Evolutionary conservation across 2,888 invertebrate genomes (phyloP), one percentile per base, ranked within the genome.

Genomic region (Cryptocheilus praepositus): DNA sequence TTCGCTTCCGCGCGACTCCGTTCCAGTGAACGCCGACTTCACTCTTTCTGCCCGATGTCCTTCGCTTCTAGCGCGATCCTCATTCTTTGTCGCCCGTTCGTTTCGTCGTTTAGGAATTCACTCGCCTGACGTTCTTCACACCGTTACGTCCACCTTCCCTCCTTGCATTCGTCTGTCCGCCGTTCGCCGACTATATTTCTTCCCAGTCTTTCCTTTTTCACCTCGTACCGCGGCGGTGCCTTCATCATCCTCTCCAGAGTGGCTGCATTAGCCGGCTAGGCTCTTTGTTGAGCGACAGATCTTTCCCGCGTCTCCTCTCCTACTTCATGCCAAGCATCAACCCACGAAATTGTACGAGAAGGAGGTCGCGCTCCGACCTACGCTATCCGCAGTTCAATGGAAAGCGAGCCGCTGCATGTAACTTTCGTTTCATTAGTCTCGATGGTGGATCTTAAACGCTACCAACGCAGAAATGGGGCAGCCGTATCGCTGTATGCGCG

Each of bases 191-290:
- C 55, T 52, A 2, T 36, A 4, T 36, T 11, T 36, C 36, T 36
- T 43, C 19, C 46, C 43, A 56, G n/a, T 18, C 51, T n/a, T 16
- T 36, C 36, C 15, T 52, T 64, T 52, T 44, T 51, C 5, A 15
- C 19, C 43, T 57, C 22, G 21, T 25, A 36, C 44, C 62, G 51
- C 61, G 55, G 69, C 61, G 67, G 61, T 61, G 64, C 56, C 62
- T 64, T 70, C 67, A 70, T 70, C 70, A 73, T 73, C 55, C 67
- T 69, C 70, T 74, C 61, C 19, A 56, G 63, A 61, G 70, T 63
- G 52, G 72, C 68, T 62, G 70, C 72, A 71, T 76, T 71, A 74
- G 69, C 60, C 69, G 67, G 52, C 69, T 73, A 46, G 69, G 64
- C 63, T 71, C 64, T 74, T 72, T 67, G 70, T 72, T 61, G 71